Base-by-base conservation (phyloP, 2,888 invertebrate genomes). In the Mythimna loreyi region DNA sequence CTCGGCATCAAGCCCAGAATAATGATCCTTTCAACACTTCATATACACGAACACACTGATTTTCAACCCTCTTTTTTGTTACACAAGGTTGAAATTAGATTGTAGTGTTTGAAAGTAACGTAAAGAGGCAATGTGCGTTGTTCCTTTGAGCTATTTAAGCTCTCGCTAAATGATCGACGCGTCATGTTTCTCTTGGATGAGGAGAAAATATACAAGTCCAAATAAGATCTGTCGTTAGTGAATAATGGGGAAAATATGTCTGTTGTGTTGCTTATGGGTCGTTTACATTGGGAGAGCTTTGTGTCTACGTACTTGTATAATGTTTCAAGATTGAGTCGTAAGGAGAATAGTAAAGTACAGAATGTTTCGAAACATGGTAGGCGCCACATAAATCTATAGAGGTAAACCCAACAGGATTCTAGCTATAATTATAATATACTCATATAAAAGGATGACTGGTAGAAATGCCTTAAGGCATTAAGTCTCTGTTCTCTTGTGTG, bases 91-190 rank as follows among this genome's bases (percentile, higher is more conserved):
- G 13, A 7, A 33, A 33, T 25, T 78, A 2, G 11, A 55, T 0
- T 60, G 62, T n/a, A 11, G 6, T 60, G 59, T 60, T 52, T 63
- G 55, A 21, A 11, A 58, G 60, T 61, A 45, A 53, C 67, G 62
- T 75, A 71, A 79, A 78, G 78, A 78, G 76, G 84, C 80, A 83
- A 79, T 72, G 78, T 66, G 77, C 75, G 78, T 80, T 82, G 73
- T 80, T 81, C 85, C 84, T 85, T 85, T 85, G 84, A 85, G 84
- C 85, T 85, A 85, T 84, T 85, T 85, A 85, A 80, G 84, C 81
- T 78, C 66, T 76, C 66, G 84, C 82, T 80, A 85, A 85, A 85
- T 82, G 85, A 85, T 84, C 63, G 82, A 75, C 78, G 58, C 78
- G 81, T 80, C 74, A 78, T 85, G 80, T 75, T 78, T 66, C 64